Conservation (phyloP, 2,797 vertebrate species). For the Sebastes steindachneri region DNA sequence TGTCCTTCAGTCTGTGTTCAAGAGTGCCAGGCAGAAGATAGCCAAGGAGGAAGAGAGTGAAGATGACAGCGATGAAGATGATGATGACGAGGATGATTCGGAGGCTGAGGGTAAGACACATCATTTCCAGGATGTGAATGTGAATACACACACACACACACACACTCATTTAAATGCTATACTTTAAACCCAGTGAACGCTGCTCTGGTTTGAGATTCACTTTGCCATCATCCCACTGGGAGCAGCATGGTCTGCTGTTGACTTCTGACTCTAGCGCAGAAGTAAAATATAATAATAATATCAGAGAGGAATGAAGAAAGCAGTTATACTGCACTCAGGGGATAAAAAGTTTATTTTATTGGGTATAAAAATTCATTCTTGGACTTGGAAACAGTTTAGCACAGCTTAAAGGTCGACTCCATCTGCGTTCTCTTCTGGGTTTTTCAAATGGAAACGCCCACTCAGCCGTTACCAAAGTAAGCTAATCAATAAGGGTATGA, state of each 20-base stretch:
- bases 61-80: slow-evolving; percentile 93
- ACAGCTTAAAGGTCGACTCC: not conserved
- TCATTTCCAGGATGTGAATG: not conserved
- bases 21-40: slow-evolving; percentile 97
- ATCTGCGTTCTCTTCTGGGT: not conserved
- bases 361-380: not conserved
- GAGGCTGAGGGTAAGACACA: slow-evolving; percentile 89
- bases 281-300: not conserved
- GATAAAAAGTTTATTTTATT: not conserved
- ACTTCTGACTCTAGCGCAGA: not conserved
- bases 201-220: not conserved
- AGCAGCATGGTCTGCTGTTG: not conserved
- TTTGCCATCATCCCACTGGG: not conserved
- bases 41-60: slow-evolving; percentile 98
- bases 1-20: slow-evolving; percentile 97
- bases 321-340: not conserved
- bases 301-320: not conserved
- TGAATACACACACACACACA: not conserved
- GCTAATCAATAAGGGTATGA: not conserved
- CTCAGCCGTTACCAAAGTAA: not conserved
- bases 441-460: not conserved
- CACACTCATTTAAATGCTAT: not conserved
- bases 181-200: not conserved
- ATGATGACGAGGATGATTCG: slow-evolving; percentile 91
- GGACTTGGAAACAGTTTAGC: not conserved